Evolutionary conservation across 2,113 vertebrate species (phyloP).

Genomic region (Engraulis encrasicolus): DNA sequence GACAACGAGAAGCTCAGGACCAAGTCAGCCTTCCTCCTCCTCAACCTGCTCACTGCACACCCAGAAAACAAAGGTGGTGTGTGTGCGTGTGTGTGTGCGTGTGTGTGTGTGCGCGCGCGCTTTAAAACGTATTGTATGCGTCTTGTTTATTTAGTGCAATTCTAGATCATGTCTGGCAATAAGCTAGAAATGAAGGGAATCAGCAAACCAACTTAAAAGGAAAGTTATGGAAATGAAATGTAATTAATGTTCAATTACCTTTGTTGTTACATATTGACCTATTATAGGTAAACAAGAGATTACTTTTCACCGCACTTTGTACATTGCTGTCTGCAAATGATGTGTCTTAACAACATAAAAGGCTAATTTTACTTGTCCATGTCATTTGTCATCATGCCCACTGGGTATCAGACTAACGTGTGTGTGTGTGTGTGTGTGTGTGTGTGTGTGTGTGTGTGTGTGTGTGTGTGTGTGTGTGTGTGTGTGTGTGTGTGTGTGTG

Average conservation of each 20-base stretch:
- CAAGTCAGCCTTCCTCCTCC: conserved; percentile 87
- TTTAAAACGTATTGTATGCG: too few species aligned
- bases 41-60: conserved; percentile 84
- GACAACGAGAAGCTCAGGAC: conserved; percentile 83
- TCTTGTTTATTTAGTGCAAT: neutral
- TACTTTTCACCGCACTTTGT: too few species aligned
- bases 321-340: too few species aligned
- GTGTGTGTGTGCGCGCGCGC: neutral
- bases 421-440: conserved; percentile 65
- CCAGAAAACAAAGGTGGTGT: conserved; percentile 85
- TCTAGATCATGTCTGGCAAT: too few species aligned
- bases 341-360: too few species aligned
- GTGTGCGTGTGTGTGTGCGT: neutral
- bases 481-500: conserved; percentile 66
- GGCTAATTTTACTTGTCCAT: too few species aligned
- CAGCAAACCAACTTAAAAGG: too few species aligned
- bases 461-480: conserved; percentile 64
- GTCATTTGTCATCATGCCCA: too few species aligned
- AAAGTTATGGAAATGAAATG: too few species aligned
- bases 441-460: conserved; percentile 10
- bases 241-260: neutral
- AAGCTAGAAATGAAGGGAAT: too few species aligned
- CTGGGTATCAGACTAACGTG: too few species aligned
- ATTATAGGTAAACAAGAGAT: too few species aligned
- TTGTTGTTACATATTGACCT: neutral